Evolutionary conservation across 2,113 vertebrate genomes (phyloP), one percentile per base, ranked within the genome.

Genomic region (Rynchops niger): DNA sequence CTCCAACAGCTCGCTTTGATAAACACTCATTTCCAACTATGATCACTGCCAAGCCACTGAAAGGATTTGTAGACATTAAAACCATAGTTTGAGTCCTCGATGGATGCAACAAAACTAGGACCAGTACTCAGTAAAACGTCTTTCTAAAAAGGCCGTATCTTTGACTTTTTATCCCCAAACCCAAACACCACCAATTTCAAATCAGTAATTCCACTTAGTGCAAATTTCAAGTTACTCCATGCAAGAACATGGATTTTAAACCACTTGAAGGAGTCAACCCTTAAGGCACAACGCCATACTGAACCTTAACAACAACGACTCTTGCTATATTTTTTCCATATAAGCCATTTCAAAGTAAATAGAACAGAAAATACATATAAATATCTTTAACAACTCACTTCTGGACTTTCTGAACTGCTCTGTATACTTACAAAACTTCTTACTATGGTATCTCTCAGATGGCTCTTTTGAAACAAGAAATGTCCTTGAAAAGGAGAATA

Each of bases 1-100:
- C 36, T 22, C 70, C 2, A 5, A 6, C 42, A 27, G 20, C 34
- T 40, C 10, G 0, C 50, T 21, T 17, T 5, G n/a, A n/a, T 7
- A 17, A 71, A 66, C 8, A 0, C 6, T 49, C 42, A 0, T 14
- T 7, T 34, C 40, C 4, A 34, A 6, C 20, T 5, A 5, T 18
- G 5, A 15, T 26, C 47, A 1, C 62, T 53, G 49, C 40, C 58
- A 8, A 9, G 66, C 9, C 16, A 1, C 87, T 25, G 49, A 5
- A 27, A 22, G 45, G 73, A 36, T 5, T 10, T 18, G 25, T 49
- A 61, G 36, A 32, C 2, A 0, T 1, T 11, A 80, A 49, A 70
- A 45, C 12, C 53, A 1, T 1, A 12, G 25, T 8, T 12, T 18
- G 15, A 77, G 62, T 6, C 40, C 70, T 45, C 8, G 27, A 14